Evolutionary conservation across 2,888 invertebrate genomes (phyloP).

Genomic region (Nephrotoma appendiculata): DNA sequence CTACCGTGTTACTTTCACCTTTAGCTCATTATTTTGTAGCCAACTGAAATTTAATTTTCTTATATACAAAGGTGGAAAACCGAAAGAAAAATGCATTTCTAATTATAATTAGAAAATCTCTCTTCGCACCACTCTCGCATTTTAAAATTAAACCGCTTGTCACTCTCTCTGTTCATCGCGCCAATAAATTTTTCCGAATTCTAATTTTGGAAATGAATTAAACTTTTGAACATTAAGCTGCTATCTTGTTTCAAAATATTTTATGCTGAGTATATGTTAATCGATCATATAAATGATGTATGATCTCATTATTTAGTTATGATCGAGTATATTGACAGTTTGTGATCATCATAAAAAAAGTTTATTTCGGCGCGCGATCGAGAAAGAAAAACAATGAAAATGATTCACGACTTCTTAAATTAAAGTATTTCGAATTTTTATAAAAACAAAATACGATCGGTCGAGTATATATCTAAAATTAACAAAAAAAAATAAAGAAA

Average conservation of each 20-base stretch:
- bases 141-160: not conserved
- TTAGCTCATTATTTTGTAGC: not conserved
- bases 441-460: not conserved
- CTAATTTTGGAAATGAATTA: not conserved
- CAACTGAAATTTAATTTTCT: not conserved
- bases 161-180: not conserved
- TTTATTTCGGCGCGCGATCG: not conserved
- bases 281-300: not conserved
- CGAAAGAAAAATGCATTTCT: not conserved
- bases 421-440: not conserved
- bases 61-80: not conserved
- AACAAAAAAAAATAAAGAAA: not conserved
- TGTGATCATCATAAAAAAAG: not conserved
- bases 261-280: not conserved
- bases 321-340: not conserved
- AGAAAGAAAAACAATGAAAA: not conserved
- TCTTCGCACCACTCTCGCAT: not conserved
- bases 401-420: not conserved
- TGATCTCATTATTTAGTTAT: not conserved
- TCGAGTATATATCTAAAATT: not conserved
- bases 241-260: not conserved
- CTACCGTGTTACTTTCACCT: not conserved
- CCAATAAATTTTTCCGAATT: not conserved
- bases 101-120: not conserved
- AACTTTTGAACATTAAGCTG: not conserved